Evolutionary conservation across 2,113 vertebrate species (phyloP).

Genomic region (Mesembrinibis cayennensis): DNA sequence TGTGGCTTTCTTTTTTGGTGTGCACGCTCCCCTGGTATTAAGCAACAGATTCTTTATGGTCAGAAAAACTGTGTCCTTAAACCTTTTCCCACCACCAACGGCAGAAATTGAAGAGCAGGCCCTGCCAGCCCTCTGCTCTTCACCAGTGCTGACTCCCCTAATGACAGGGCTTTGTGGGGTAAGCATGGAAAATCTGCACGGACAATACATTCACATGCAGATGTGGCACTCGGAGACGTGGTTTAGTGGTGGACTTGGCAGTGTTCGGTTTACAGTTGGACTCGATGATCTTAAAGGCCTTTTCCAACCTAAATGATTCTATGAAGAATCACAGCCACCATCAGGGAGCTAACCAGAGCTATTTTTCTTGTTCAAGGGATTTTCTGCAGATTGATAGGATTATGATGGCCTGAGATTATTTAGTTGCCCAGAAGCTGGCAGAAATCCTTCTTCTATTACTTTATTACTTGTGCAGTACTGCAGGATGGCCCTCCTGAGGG

Average conservation of each 20-base stretch:
- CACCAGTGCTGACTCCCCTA: not conserved
- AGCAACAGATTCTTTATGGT: not conserved
- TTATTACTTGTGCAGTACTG: not conserved
- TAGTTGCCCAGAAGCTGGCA: not conserved
- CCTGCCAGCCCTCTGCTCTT: not conserved
- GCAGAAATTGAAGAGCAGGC: not conserved
- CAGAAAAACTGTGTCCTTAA: not conserved
- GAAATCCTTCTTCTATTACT: not conserved
- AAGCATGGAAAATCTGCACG: not conserved
- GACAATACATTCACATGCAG: too few species aligned
- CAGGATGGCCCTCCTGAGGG: not conserved
- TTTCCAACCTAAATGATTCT: not conserved
- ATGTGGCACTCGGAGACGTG: not conserved
- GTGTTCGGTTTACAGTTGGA: not conserved
- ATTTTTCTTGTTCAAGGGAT: not conserved
- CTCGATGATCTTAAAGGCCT: not conserved
- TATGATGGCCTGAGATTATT: not conserved
- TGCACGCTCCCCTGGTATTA: not conserved
- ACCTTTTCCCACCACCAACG: rapidly evolving
- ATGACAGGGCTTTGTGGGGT: not conserved
- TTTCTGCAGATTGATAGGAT: not conserved
- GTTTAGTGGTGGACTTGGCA: not conserved
- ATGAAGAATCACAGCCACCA: not conserved
- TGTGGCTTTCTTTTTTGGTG: not conserved
- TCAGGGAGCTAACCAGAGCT: not conserved